Evolutionary conservation across 2,113 vertebrate species (phyloP), one percentile per base, ranked within the genome.

Genomic region (Psammodynastes pulverulentus): DNA sequence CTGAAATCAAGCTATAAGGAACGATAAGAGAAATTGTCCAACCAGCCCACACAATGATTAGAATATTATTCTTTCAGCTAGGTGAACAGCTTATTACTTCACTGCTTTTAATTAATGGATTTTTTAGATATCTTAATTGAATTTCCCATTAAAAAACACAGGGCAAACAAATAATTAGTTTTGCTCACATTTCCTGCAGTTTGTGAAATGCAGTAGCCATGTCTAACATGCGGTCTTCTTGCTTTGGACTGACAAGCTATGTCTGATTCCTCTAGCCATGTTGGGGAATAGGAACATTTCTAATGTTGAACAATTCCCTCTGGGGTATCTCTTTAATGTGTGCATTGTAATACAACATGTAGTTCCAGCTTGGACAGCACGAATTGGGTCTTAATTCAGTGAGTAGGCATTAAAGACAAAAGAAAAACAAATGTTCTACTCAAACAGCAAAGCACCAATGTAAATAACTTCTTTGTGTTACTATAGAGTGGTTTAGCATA

Each of bases 401-500:
- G 53, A 85, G 45, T 46, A 48, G 88, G 79, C 79, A 53, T 0
- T 54, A 88, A 96, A 88, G 48, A 67, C 62, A 92, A 7, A 48
- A 17, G 67, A 92, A 93, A 39, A 46, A 86, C 46, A 43, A 26
- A 54, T 94, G 88, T 93, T 97, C 94, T 94, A 84, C 62, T 95
- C 94, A 67, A 79, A 93, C 93, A 93, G 95, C 93, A 84, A 93
- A 95, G 91, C 95, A 95, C 93, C 96, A 62, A n/a, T 98, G 98
- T 98, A 98, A 97, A 98, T 97, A 97, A 96, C 94, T 98, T 96
- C 90, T 95, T 95, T 93, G 93, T 96, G 95, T 96, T 92, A 93
- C 93, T 85, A 21, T 94, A 86, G 90, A 95, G 93, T 96, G 62
- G 86, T 95, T 94, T 93, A 95, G 94, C 94, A 91, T 95, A 96